These are phyloP conservation scores for Anastatus disparis DNA, from an alignment of 1,140 invertebrate genomes.

Conservation along the genomic window DNA sequence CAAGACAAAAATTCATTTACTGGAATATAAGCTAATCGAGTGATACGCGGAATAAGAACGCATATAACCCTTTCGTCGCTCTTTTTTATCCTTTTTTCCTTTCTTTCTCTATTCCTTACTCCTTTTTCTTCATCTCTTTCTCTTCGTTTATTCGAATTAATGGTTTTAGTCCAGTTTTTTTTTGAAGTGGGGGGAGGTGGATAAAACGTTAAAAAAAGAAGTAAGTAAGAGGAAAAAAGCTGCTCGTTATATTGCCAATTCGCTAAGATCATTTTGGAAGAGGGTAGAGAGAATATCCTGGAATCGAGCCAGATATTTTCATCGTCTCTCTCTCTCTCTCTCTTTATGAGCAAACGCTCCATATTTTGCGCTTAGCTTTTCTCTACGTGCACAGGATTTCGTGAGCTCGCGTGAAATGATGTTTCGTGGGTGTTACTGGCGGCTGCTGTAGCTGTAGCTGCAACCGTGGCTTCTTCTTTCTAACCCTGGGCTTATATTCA, in stretches of 20 bases:
- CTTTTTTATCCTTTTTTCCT: no score
- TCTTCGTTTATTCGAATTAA: slow-evolving; percentile 7
- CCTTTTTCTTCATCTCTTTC: slow-evolving; percentile 2
- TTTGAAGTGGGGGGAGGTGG: no score
- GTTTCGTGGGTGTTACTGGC: neutral
- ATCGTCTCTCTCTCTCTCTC: slow-evolving; percentile 17
- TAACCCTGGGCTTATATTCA: neutral
- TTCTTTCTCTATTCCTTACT: slow-evolving; percentile 1
- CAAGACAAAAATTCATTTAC: slow-evolving; percentile 45
- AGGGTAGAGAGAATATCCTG: slow-evolving; percentile 34
- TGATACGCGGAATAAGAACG: slow-evolving; percentile 40
- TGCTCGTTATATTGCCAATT: slow-evolving; percentile 46
- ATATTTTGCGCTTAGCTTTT: slow-evolving; percentile 31
- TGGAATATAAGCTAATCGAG: slow-evolving; percentile 46
- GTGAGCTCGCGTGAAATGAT: slow-evolving; percentile 5
- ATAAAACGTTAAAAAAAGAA: neutral
- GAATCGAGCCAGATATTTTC: slow-evolving; percentile 47
- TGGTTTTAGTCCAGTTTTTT: neutral
- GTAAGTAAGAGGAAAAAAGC: neutral
- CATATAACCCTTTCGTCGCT: no score
- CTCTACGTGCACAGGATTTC: slow-evolving; percentile 19
- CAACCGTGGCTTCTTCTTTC: neutral
- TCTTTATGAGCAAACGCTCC: slow-evolving; percentile 13
- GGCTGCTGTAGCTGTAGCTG: neutral
- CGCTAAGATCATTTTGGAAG: slow-evolving; percentile 45